Evolutionary conservation across 2,113 vertebrate genomes (phyloP), one percentile per base, ranked within the genome.

Genomic region (Trochalopteron elliotii): DNA sequence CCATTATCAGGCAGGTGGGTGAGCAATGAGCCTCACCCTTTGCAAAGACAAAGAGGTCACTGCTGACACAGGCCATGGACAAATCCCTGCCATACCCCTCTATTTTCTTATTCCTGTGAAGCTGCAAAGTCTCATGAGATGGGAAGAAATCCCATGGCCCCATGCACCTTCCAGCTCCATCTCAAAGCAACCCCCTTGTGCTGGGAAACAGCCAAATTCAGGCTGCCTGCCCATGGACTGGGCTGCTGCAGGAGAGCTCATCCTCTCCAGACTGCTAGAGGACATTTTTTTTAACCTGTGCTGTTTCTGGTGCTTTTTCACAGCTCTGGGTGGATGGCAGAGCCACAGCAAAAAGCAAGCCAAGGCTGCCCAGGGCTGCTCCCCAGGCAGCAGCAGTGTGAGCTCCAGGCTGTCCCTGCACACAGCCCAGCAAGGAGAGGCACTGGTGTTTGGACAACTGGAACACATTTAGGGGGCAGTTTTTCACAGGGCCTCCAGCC

Each of bases 371-470:
- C 2, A 0, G 45, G 65, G 76, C 64, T 90, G 84, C 40, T 77
- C 85, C 55, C 56, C 59, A 76, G 50, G 57, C 93, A 87, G 86
- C 1, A 4, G 61, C 7, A 2, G n/a, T 7, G 31, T 10, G 7
- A 87, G 76, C 72, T 88, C 61, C 83, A 89, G 81, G 89, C 94
- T 94, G 87, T 91, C 86, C 94, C 15, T 14, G 16, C 64, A 14
- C 87, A 15, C 90, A 86, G 37, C 30, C 0, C 88, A 86, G 55
- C 37, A 18, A 87, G 86, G 94, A 69, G 69, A 95, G 83, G 90
- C 86, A 94, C 91, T 93, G 49, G 28, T 98, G 98, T 98, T 98
- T 98, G 96, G 96, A 98, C 98, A 99, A 98, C 98, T 98, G 98
- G 98, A 98, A 98, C 91, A 95, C 92, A 98, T 98, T 98, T 97